phyloP scores from a whole-genome alignment of 2,888 invertebrate species.

The Eudemis profundana region DNA sequence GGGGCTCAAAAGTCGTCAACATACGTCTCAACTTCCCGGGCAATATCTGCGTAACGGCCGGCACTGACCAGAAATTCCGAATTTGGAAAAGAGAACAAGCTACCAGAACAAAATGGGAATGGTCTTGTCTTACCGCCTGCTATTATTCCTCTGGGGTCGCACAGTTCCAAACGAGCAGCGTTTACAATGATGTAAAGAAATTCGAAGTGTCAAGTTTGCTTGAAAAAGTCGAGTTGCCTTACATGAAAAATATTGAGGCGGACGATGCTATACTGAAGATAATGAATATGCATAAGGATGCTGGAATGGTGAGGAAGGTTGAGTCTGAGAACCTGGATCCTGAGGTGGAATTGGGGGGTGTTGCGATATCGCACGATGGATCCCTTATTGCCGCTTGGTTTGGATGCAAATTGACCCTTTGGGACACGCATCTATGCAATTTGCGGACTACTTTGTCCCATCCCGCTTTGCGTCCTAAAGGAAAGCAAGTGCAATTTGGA shows the following conservation, averaged over 20 bases:
- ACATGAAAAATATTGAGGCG: conserved; percentile 55
- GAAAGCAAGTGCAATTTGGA: conserved; percentile 74
- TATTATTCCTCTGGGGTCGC: conserved; percentile 77
- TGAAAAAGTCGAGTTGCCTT: conserved; percentile 52
- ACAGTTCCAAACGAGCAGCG: conserved; percentile 65
- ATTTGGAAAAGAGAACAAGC: conserved; percentile 70
- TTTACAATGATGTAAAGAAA: conserved; percentile 68
- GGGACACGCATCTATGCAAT: conserved; percentile 76
- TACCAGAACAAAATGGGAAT: conserved; percentile 56
- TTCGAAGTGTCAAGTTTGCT: conserved; percentile 48
- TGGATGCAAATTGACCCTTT: conserved; percentile 76
- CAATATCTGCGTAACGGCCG: conserved; percentile 76
- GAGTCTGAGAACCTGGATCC: conserved; percentile 53
- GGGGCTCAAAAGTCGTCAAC: conserved; percentile 73
- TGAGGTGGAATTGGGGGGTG: conserved; percentile 74
- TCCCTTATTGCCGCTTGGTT: conserved; percentile 83
- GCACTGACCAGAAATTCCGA: conserved; percentile 75
- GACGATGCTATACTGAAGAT: conserved; percentile 68
- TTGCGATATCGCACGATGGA: conserved; percentile 78
- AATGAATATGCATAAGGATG: conserved; percentile 70
- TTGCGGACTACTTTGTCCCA: conserved; percentile 75
- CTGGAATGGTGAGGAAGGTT: conserved; percentile 50
- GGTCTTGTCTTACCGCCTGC: conserved; percentile 76
- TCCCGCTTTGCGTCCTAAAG: conserved; percentile 75
- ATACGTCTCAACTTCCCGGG: conserved; percentile 69